A percentile compares a stretch with the other conserved stretches of the same genome.
phyloP scores from a whole-genome alignment of 2,888 invertebrate species.

The Polydrusus tereticollis region DNA sequence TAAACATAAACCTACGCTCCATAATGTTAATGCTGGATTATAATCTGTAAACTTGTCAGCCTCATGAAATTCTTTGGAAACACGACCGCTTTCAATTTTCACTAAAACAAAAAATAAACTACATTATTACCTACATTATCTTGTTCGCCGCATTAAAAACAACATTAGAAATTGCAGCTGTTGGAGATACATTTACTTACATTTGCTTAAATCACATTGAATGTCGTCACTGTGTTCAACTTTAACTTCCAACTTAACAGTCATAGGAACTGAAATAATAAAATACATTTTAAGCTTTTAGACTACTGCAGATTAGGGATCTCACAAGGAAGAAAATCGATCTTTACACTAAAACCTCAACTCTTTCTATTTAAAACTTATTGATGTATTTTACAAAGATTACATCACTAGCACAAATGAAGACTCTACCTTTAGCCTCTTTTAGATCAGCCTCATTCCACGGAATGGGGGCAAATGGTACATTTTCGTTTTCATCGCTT shows the following conservation, averaged over 20 bases:
- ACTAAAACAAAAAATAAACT: conserved; percentile 38
- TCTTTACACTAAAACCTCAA: no score
- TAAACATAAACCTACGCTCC: conserved; percentile 58
- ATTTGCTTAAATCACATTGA: conserved; percentile 22
- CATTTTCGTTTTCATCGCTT: conserved; percentile 54
- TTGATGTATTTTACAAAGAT: not conserved
- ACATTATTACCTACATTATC: no score
- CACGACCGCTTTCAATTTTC: conserved; percentile 43
- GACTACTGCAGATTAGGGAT: no score
- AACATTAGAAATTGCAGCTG: no score
- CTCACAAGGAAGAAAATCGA: no score
- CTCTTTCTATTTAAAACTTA: no score
- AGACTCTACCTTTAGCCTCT: conserved; percentile 52
- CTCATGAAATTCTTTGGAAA: conserved; percentile 53
- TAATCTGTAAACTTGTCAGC: conserved; percentile 57
- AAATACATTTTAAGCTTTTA: no score
- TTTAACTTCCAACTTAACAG: conserved; percentile 44
- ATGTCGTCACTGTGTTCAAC: conserved; percentile 17
- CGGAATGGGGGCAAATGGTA: conserved; percentile 53
- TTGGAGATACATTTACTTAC: no score
- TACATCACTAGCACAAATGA: not conserved
- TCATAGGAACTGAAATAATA: conserved; percentile 42
- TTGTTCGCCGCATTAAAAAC: no score
- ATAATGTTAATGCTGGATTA: conserved; percentile 58
- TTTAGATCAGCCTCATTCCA: conserved; percentile 52